Evolutionary conservation across 2,888 invertebrate species (phyloP), one percentile per base, ranked within the genome.

Genomic region (Silvanus unidentatus): DNA sequence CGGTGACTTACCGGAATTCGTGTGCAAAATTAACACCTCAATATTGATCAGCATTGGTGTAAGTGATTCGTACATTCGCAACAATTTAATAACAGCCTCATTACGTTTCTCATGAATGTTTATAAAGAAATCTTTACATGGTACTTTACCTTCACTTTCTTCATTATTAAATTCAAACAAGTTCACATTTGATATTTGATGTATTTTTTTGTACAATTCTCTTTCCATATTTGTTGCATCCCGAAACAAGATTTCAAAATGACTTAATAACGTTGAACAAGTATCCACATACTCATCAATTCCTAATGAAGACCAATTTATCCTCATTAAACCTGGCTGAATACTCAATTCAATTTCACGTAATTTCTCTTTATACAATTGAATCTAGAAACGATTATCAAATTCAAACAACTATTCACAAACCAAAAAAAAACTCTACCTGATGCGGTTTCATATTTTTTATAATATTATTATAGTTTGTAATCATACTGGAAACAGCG

Each of bases 231-330:
- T 83, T 50, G 80, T 78, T 4, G 88, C 75, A 65, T 88, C 86
- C 10, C 77, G 75, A 38, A 84, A 79, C 8, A 85, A 76, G 0
- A 85, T 83, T 49, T 75, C 74, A 2, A 88, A 66, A 15, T 79
- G 77, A 51, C 82, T 78, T 6, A 82, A 66, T 16, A 77, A 73
- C 27, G 68, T 64, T 40, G 75, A 71, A 54, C 85, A 82, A 39
- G 74, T 74, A 0, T 71, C 64, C 2, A 82, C 77, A 65, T 86
- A 95, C 48, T 88, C 87, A 11, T 74, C 73, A 35, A 94, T 88
- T 16, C 87, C 86, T 10, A 93, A 75, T 0, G 91, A 88, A 49
- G 84, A 85, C 94, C 95, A 95, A 36, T 86, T 88, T 44, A 91
- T 81, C 16, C 92, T 78, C 2, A 83, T 84, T 0, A 89, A 73